Percentiles rank a stretch among this genome's conserved stretches.
Evolutionary conservation across 1,140 invertebrate species (phyloP).

Genomic region (Gonatopus flavifemur): DNA sequence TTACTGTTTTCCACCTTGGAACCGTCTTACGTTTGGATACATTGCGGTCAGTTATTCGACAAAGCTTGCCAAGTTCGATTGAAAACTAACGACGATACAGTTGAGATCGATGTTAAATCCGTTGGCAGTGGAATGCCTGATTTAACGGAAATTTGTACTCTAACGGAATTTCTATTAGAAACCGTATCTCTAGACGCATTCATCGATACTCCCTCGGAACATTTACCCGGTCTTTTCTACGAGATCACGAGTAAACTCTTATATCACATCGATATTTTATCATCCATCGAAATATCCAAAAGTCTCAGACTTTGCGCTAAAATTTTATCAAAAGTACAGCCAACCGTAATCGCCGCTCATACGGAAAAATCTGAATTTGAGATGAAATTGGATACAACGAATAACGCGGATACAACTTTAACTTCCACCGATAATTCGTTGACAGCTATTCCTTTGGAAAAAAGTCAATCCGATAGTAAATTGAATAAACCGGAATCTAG

Average conservation of each 20-base stretch:
- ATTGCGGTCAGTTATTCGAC: constrained; percentile 72
- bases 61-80: constrained; percentile 60
- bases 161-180: constrained; percentile 79
- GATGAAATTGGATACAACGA: constrained; percentile 18
- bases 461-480: constrained; percentile 69
- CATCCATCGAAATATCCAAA: constrained; percentile 65
- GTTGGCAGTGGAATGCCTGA: constrained; percentile 66
- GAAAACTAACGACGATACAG: constrained; percentile 27
- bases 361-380: constrained; percentile 32
- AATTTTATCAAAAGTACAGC: constrained; percentile 77
- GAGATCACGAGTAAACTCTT: constrained; percentile 67
- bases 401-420: constrained; percentile 6
- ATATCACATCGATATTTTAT: constrained; percentile 62
- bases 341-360: constrained; percentile 53
- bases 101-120: constrained; percentile 46
- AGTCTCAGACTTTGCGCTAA: constrained; percentile 73
- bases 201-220: constrained; percentile 77
- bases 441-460: constrained; percentile 58
- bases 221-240: constrained; percentile 73
- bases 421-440: constrained; percentile 34
- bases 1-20: constrained; percentile 83
- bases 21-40: constrained; percentile 85
- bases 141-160: constrained; percentile 68
- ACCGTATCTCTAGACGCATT: constrained; percentile 80
- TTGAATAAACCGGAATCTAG: constrained; percentile 57